Base-by-base conservation (phyloP, 2,113 vertebrate species). In the Salvelinus sp. region DNA sequence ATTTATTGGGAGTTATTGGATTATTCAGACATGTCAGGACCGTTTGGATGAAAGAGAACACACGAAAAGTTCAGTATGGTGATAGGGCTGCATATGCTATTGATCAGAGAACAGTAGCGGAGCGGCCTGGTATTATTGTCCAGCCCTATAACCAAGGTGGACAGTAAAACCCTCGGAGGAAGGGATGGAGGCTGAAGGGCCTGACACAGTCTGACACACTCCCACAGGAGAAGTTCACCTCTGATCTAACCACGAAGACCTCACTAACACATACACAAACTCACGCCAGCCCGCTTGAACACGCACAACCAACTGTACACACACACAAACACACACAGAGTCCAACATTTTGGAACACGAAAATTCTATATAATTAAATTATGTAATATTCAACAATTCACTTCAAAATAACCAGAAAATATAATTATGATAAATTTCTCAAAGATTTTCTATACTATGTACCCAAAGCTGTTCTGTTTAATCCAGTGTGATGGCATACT, bases 31-130 rank as follows among this genome's bases (percentile, higher is more conserved):
- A 84, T 78, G 86, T 89, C 88, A 90, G 82, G 83, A 87, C 54
- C 23, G n/a, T 57, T 90, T 82, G 82, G 74, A 86, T 86, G 75
- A 82, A 87, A 87, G 73, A 65, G 60, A 71, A 85, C 69, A 76
- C 74, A 85, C 74, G 90, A 78, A 85, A 64, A 33, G 76, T 69
- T 86, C 70, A 88, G 73, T 82, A 86, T 82, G 82, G 79, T 66
- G 83, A 77, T 62, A 77, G 70, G 60, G 76, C 66, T 69, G 75
- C 92, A 92, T 89, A 89, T 91, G 90, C 90, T 80, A 91, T 33
- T 83, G 79, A 92, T 91, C 90, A 87, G 63, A 76, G 67, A 91
- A 92, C 90, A 86, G 88, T 85, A 92, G 91, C 82, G 3, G 0
- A 16, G 38, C 9, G 72, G 74, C 72, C 75, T 83, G 76, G 74